Evolutionary conservation across 2,113 vertebrate genomes (phyloP).

Genomic region (Saccopteryx bilineata): DNA sequence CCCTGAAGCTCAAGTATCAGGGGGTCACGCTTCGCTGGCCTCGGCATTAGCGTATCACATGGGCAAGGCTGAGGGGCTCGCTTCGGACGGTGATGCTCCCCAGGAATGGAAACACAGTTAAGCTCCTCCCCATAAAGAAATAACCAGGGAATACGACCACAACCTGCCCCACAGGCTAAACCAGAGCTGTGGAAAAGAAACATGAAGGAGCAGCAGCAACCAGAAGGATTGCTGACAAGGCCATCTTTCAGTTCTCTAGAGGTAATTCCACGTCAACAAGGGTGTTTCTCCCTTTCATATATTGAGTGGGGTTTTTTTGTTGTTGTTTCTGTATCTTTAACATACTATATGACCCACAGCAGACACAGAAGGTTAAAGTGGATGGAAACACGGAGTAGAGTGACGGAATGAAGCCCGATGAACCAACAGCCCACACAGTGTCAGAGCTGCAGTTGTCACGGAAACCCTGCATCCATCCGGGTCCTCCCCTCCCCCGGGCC

Average conservation of each 20-base stretch:
- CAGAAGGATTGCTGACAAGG: neutral
- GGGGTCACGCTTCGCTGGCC: neutral
- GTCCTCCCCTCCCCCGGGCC: neutral
- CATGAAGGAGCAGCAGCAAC: neutral
- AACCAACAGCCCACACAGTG: neutral
- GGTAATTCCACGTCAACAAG: neutral
- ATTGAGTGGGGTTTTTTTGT: neutral
- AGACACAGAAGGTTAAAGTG: neutral
- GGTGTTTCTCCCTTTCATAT: neutral
- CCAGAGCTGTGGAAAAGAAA: neutral
- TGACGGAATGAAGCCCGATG: neutral
- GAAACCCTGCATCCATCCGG: neutral
- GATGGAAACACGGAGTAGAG: neutral
- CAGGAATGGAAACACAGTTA: conserved; percentile 52
- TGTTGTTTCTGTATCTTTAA: neutral
- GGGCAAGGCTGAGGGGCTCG: conserved; percentile 26
- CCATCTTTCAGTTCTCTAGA: conserved; percentile 16
- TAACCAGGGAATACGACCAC: conserved; percentile 61
- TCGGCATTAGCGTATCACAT: neutral
- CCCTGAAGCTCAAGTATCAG: neutral
- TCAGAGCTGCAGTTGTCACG: neutral
- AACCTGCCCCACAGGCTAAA: conserved; percentile 25
- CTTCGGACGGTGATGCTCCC: conserved; percentile 37
- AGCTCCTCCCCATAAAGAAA: conserved; percentile 59
- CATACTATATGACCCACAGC: neutral